These are phyloP conservation scores for Timema cristinae DNA, from an alignment of 2,888 invertebrate genomes.

Conservation along the genomic window DNA sequence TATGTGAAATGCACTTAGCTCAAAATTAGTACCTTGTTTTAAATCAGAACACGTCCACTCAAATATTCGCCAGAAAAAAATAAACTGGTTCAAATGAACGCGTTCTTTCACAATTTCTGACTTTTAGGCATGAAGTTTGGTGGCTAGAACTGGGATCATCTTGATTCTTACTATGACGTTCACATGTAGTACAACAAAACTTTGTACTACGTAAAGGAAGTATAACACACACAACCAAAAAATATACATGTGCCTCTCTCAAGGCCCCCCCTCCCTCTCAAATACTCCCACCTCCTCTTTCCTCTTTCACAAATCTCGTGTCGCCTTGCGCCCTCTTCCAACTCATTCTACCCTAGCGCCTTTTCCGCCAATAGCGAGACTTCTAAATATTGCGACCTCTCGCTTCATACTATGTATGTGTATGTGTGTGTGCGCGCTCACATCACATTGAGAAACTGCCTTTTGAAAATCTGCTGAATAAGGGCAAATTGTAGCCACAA, in stretches of 20 bases:
- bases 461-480: slow-evolving; percentile 35
- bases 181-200: too few species aligned
- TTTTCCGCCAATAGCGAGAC: slow-evolving; percentile 26
- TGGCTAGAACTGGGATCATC: too few species aligned
- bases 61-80: too few species aligned
- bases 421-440: slow-evolving; percentile 16
- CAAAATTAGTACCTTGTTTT: too few species aligned
- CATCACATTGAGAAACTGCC: slow-evolving; percentile 25
- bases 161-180: too few species aligned
- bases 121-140: too few species aligned
- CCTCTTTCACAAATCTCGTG: neutral
- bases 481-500: slow-evolving; percentile 35
- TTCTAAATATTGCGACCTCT: slow-evolving; percentile 26
- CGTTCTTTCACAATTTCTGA: too few species aligned
- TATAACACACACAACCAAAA: too few species aligned
- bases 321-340: slow-evolving; percentile 6
- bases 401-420: neutral
- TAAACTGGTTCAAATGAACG: too few species aligned
- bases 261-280: slow-evolving; percentile 2
- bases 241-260: neutral
- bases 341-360: slow-evolving; percentile 18
- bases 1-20: too few species aligned
- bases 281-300: slow-evolving; percentile 6
- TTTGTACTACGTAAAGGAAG: too few species aligned
- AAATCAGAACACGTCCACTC: too few species aligned